phyloP scores from a whole-genome alignment of 2,888 invertebrate genomes.

The Parnassius orleans region DNA sequence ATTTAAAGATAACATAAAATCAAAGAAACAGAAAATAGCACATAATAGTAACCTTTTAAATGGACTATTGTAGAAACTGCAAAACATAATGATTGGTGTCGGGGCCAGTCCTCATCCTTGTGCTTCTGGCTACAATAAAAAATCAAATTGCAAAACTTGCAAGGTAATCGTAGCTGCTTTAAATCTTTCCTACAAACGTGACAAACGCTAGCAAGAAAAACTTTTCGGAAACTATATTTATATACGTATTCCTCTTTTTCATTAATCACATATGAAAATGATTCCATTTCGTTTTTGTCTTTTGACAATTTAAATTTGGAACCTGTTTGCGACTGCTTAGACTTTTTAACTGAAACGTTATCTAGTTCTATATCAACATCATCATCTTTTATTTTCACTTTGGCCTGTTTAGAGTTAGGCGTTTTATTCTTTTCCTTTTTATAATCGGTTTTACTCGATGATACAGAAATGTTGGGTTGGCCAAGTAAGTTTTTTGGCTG shows the following conservation, averaged over 20 bases:
- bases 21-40: neutral
- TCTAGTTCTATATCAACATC: slow-evolving; percentile 48
- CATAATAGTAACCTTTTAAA: slow-evolving; percentile 69
- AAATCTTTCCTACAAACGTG: slow-evolving; percentile 71
- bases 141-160: slow-evolving; percentile 80
- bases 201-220: slow-evolving; percentile 82
- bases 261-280: slow-evolving; percentile 60
- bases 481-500: slow-evolving; percentile 81
- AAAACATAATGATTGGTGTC: slow-evolving; percentile 82
- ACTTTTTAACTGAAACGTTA: slow-evolving; percentile 38
- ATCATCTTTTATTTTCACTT: slow-evolving; percentile 71
- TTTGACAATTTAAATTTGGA: slow-evolving; percentile 45
- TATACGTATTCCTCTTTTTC: slow-evolving; percentile 83
- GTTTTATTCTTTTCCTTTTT: slow-evolving; percentile 76
- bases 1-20: neutral
- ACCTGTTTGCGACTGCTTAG: slow-evolving; percentile 60
- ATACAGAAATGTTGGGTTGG: slow-evolving; percentile 75
- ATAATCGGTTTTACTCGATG: slow-evolving; percentile 76
- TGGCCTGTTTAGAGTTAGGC: slow-evolving; percentile 62
- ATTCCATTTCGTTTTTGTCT: slow-evolving; percentile 44
- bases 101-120: slow-evolving; percentile 78
- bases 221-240: slow-evolving; percentile 83
- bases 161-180: slow-evolving; percentile 51
- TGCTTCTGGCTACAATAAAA: slow-evolving; percentile 84
- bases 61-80: slow-evolving; percentile 80